Evolutionary conservation across 2,888 invertebrate species (phyloP).

Genomic region (Conus canariensis): DNA sequence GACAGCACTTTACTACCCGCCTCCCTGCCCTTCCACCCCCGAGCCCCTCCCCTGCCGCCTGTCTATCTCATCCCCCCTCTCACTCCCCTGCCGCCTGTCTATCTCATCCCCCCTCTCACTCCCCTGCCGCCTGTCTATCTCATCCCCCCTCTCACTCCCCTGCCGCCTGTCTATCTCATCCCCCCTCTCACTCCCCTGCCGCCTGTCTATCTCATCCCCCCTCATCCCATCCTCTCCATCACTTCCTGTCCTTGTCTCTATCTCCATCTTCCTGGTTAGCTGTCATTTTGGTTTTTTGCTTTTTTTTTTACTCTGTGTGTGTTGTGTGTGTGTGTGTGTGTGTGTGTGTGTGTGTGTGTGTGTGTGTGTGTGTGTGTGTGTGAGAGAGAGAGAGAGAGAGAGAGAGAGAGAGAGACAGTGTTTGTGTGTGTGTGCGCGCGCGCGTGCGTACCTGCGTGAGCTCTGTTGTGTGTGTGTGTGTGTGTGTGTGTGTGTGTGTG

Average conservation of each 20-base stretch:
- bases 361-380: no score
- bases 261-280: no score
- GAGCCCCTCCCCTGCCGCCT: neutral
- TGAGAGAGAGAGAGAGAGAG: no score
- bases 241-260: neutral
- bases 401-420: no score
- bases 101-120: neutral
- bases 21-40: neutral
- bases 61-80: neutral
- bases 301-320: no score
- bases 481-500: no score
- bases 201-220: neutral
- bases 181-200: neutral
- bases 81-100: neutral
- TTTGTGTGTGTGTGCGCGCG: no score
- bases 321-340: no score
- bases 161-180: neutral
- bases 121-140: neutral
- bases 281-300: no score
- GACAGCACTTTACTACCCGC: neutral
- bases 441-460: no score
- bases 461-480: no score
- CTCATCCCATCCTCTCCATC: neutral
- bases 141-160: neutral
- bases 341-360: no score